Conservation (phyloP, 2,797 vertebrate species). For the Oryzias dopingdopingensis region DNA sequence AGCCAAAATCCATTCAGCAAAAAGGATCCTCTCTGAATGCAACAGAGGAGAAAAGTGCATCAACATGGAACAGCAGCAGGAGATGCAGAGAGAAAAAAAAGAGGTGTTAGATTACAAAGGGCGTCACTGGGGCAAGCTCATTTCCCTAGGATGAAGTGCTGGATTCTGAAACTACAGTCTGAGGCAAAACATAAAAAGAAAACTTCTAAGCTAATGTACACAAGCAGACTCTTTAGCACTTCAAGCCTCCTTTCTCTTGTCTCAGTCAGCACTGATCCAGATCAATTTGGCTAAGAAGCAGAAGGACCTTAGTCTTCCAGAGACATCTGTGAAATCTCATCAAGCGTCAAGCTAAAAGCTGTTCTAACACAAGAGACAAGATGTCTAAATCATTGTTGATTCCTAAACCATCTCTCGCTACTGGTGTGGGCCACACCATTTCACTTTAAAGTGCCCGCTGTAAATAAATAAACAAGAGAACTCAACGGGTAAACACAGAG, state of each 20-base stretch:
- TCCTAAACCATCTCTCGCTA: constrained; percentile 24
- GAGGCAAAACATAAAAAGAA: constrained; percentile 26
- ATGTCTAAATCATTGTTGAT: constrained; percentile 52
- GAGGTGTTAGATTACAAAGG: constrained; percentile 52
- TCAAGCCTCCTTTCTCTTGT: neutral
- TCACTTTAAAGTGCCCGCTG: constrained; percentile 16
- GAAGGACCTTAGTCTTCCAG: constrained; percentile 25
- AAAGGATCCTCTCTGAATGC: constrained; percentile 54
- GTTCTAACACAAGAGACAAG: constrained; percentile 36
- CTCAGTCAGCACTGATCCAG: constrained; percentile 15
- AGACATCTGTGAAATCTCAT: constrained; percentile 45
- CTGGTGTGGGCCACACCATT: constrained; percentile 17
- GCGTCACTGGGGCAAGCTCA: constrained; percentile 43
- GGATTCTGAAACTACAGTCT: constrained; percentile 39
- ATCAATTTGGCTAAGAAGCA: constrained; percentile 5
- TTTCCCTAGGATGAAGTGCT: constrained; percentile 24
- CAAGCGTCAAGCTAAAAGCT: constrained; percentile 23
- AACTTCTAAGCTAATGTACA: constrained; percentile 9
- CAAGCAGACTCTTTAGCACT: constrained; percentile 3
- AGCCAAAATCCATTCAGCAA: constrained; percentile 75
- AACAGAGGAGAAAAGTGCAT: constrained; percentile 56
- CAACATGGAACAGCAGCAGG: constrained; percentile 46
- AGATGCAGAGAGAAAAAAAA: constrained; percentile 10
- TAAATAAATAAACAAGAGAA: constrained; percentile 24
- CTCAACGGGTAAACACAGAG: constrained; percentile 22